These are phyloP conservation scores for Bradypus variegatus DNA, from an alignment of 2,797 vertebrate genomes.

Conservation along the genomic window DNA sequence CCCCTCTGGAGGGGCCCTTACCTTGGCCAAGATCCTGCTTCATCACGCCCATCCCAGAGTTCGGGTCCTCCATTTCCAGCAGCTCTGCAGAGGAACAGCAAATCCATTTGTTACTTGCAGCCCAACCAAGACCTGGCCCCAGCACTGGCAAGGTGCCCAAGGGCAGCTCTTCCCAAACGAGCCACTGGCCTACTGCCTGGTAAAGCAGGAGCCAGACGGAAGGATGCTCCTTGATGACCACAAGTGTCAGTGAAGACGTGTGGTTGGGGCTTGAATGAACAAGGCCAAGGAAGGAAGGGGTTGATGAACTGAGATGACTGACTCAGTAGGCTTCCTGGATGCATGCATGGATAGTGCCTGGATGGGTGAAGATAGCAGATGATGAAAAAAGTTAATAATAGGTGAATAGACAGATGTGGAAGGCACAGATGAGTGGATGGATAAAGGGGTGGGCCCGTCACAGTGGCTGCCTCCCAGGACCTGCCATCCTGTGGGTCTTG, in stretches of 20 bases:
- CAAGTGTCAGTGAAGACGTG: neutral
- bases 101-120: neutral
- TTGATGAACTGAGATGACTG: neutral
- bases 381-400: neutral
- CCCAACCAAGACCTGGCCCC: too few relatives aligned
- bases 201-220: neutral
- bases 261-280: neutral
- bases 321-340: neutral
- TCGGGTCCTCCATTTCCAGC: slow-evolving; percentile 62
- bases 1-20: neutral
- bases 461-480: neutral
- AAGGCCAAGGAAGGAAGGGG: neutral
- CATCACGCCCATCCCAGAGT: slow-evolving; percentile 61
- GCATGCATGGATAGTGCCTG: neutral
- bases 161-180: neutral
- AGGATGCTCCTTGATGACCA: neutral
- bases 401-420: neutral
- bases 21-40: slow-evolving; percentile 51
- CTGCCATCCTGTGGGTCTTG: neutral
- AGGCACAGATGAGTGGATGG: neutral
- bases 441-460: neutral
- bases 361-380: neutral
- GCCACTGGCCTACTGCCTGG: neutral
- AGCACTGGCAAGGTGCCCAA: neutral
- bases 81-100: slow-evolving; percentile 41